phyloP scores from a whole-genome alignment of 2,113 vertebrate species.

The Saimiri boliviensis region DNA sequence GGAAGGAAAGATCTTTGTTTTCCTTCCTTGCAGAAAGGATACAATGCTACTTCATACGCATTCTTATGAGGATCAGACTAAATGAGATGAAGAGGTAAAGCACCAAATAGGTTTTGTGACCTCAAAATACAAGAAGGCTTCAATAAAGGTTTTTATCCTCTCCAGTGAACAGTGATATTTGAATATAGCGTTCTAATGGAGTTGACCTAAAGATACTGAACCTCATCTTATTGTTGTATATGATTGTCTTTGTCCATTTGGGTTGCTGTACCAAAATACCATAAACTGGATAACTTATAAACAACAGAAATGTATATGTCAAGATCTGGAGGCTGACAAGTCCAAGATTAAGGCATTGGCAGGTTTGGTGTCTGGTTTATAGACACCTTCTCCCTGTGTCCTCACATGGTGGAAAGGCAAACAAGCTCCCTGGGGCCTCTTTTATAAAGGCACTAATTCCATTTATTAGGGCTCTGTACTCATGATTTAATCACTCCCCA shows the following conservation, averaged over 20 bases:
- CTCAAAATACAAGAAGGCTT: not conserved
- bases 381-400: not conserved
- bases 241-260: not conserved
- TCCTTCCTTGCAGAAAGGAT: slow-evolving; percentile 24
- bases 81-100: slow-evolving; percentile 28
- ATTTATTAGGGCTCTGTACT: not conserved
- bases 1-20: not conserved
- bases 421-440: not conserved
- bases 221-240: not conserved
- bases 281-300: not conserved
- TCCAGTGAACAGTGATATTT: not conserved
- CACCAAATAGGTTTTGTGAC: not conserved
- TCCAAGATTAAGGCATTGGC: not conserved
- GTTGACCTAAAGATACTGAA: not conserved
- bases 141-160: not conserved
- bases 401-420: not conserved
- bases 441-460: not conserved
- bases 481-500: not conserved
- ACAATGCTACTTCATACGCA: not conserved
- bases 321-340: not conserved
- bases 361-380: not conserved
- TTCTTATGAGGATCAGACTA: not conserved
- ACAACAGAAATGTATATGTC: not conserved
- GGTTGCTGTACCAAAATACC: not conserved
- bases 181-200: not conserved